Conservation (phyloP, 1,140 invertebrate genomes). For the Hyles vespertilio region DNA sequence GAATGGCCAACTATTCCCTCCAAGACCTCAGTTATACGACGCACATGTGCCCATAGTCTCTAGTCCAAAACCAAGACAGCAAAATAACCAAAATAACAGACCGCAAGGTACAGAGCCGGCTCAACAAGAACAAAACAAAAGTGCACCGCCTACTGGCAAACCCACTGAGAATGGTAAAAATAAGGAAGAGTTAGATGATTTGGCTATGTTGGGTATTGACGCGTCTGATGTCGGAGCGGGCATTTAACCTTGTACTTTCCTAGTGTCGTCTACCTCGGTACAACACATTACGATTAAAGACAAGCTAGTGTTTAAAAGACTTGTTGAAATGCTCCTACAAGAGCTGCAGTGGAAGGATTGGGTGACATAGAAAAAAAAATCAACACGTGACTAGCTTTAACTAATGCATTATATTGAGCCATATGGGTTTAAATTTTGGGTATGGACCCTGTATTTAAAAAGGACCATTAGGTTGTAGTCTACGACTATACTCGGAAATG, state of each 20-base stretch:
- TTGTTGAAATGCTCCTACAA: too few relatives aligned
- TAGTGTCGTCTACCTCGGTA: neutral
- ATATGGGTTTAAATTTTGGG: too few relatives aligned
- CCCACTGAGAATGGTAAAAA: slow-evolving; percentile 24
- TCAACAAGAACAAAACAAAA: slow-evolving; percentile 11
- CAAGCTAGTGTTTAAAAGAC: too few relatives aligned
- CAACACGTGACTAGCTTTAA: too few relatives aligned
- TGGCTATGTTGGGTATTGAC: slow-evolving; percentile 83
- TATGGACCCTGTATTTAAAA: too few relatives aligned
- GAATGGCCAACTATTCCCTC: slow-evolving; percentile 38
- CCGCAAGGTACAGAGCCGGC: too few relatives aligned
- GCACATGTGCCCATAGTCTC: slow-evolving; percentile 44
- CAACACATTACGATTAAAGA: too few relatives aligned
- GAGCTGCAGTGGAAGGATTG: too few relatives aligned
- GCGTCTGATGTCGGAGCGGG: slow-evolving; percentile 80
- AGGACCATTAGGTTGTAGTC: too few relatives aligned
- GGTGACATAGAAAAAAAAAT: too few relatives aligned
- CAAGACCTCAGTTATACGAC: slow-evolving; percentile 51
- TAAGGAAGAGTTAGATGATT: slow-evolving; percentile 78
- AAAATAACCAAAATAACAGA: slow-evolving; percentile 21
- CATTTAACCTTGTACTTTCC: slow-evolving; percentile 17
- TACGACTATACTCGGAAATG: too few relatives aligned
- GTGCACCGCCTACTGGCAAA: slow-evolving; percentile 9
- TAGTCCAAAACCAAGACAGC: slow-evolving; percentile 20
- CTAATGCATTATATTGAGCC: too few relatives aligned